A percentile compares a stretch with the other conserved stretches of the same genome.
phyloP scores from a whole-genome alignment of 30 jellyfish, hydroid and myxozoan species.

The Cassiopea xamachana region DNA sequence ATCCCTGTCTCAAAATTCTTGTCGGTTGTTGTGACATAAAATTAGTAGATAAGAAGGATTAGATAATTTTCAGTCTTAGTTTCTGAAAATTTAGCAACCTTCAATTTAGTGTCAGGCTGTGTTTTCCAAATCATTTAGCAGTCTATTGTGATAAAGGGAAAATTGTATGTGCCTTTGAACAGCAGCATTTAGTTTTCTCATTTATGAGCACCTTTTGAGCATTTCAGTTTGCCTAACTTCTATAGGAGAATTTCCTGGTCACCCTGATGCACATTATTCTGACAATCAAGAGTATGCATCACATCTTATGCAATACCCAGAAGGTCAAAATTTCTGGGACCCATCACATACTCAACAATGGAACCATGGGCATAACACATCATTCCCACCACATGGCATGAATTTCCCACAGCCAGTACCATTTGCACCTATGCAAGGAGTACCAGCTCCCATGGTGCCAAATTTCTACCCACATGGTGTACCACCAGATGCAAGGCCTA shows the following conservation, averaged over 20 bases:
- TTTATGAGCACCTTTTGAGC: too few relatives aligned
- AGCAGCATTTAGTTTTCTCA: too few relatives aligned
- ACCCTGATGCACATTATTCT: neutral
- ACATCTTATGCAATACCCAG: constrained; percentile 7
- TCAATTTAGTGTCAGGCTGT: too few relatives aligned
- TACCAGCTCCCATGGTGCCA: constrained; percentile 36
- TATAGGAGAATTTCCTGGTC: neutral
- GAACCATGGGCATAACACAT: constrained; percentile 45
- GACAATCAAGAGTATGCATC: neutral
- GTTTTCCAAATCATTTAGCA: too few relatives aligned
- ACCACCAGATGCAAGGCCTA: constrained; percentile 34
- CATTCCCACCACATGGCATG: constrained; percentile 51
- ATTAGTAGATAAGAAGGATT: too few relatives aligned
- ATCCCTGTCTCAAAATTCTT: too few relatives aligned
- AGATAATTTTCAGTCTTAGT: too few relatives aligned
- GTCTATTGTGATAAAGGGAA: too few relatives aligned
- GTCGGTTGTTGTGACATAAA: too few relatives aligned
- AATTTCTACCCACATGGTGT: constrained; percentile 43
- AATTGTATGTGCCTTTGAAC: too few relatives aligned
- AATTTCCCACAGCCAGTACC: constrained; percentile 30
- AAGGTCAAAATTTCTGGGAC: constrained; percentile 28
- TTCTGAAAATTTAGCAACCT: too few relatives aligned
- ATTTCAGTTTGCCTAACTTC: too few relatives aligned
- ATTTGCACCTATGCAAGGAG: constrained; percentile 28
- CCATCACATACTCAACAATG: constrained; percentile 56